These are phyloP conservation scores for Aspidapion aeneum DNA, from an alignment of 2,888 invertebrate genomes.

Conservation along the genomic window DNA sequence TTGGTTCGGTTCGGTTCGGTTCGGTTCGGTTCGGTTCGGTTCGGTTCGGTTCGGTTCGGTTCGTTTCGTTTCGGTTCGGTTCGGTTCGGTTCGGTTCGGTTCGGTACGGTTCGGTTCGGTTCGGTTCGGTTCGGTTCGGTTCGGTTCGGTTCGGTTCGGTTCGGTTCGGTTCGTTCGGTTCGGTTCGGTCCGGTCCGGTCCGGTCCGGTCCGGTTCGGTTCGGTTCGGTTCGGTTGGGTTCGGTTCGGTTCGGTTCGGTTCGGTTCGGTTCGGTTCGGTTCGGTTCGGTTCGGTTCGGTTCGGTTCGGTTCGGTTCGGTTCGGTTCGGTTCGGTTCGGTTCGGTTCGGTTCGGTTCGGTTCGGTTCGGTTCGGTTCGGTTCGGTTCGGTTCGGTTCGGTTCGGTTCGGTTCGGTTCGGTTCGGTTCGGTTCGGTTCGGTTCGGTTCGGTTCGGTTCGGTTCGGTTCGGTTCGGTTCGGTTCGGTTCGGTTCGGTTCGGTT, in stretches of 20 bases:
- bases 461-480: neutral
- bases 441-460: neutral
- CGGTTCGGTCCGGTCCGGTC: too few species aligned
- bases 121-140: too few species aligned
- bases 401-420: neutral
- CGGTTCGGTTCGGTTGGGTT: neutral
- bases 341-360: neutral
- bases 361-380: neutral
- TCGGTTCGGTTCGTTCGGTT: too few species aligned
- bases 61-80: too few species aligned
- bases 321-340: neutral
- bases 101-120: too few species aligned
- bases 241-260: neutral
- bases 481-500: neutral
- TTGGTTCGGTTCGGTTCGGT: too few species aligned
- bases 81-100: too few species aligned
- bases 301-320: neutral
- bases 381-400: neutral
- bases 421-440: neutral
- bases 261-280: neutral
- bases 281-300: neutral
- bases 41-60: too few species aligned
- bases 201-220: neutral
- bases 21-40: too few species aligned
- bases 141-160: too few species aligned